phyloP scores from a whole-genome alignment of 2,888 invertebrate genomes.

The Polydrusus pterygomalis region DNA sequence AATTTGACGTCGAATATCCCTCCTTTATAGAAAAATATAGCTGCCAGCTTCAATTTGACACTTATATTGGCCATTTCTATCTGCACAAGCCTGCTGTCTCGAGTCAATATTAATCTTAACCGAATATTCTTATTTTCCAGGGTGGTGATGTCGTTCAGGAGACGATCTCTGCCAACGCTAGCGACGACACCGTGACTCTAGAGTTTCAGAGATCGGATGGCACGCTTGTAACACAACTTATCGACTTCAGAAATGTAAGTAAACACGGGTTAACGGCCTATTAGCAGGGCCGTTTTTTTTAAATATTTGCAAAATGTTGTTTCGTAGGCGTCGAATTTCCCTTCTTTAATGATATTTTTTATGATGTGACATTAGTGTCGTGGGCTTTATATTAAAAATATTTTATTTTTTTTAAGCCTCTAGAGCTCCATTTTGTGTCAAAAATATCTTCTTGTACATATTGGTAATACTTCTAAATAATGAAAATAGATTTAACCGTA shows the following conservation, averaged over 20 bases:
- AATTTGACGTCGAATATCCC: too few relatives aligned
- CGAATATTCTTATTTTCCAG: constrained; percentile 73
- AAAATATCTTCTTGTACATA: too few relatives aligned
- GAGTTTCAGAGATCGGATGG: constrained; percentile 95
- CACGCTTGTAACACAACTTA: constrained; percentile 91
- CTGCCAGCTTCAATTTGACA: too few relatives aligned
- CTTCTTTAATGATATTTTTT: not conserved
- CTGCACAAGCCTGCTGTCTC: too few relatives aligned
- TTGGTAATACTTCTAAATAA: too few relatives aligned
- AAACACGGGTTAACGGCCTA: constrained; percentile 5
- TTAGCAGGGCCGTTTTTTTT: not conserved
- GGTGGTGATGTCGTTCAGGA: constrained; percentile 96
- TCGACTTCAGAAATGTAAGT: constrained; percentile 95
- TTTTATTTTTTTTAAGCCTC: too few relatives aligned
- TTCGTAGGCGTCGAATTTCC: not conserved
- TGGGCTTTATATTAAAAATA: too few relatives aligned
- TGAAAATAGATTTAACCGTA: too few relatives aligned
- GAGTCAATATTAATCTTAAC: not conserved
- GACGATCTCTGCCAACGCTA: constrained; percentile 92
- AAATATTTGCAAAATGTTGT: not conserved
- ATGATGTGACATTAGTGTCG: not conserved
- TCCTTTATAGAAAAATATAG: too few relatives aligned
- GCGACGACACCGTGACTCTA: constrained; percentile 90
- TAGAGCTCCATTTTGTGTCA: too few relatives aligned
- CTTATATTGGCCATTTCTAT: too few relatives aligned